Base-by-base conservation (phyloP, 2,113 vertebrate genomes). In the Junco hyemalis region DNA sequence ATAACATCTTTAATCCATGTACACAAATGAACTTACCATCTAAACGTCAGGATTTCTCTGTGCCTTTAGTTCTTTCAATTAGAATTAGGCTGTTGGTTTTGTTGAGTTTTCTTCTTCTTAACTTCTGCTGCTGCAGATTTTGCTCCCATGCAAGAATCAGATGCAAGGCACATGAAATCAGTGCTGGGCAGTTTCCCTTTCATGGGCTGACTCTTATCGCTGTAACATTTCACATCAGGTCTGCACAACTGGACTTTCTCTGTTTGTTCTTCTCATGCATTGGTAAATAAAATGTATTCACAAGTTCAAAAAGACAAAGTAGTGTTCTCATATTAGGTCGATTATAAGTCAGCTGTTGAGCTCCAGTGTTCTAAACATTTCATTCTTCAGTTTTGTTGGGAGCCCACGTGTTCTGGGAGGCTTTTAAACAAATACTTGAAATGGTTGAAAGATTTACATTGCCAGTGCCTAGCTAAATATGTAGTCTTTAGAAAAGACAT, bases 361-460 rank as follows among this genome's bases (percentile, higher is more conserved):
- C 96, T 96, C 84, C 94, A 84, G 80, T 81, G 93, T 94, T 97
- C 97, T 97, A 95, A 97, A 94, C 91, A 92, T 98, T 98, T 97
- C 96, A 96, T 97, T 97, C 93, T 88, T 96, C 91, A 78, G 87
- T 98, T 98, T 98, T 97, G 96, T 97, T 97, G 88, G 92, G 95
- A 96, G 73, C 93, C 87, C 97, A 98, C 83, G 59, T 98, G 98
- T 97, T 98, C 97, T 97, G 91, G 96, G 96, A 97, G 96, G 97
- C 95, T 98, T 98, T 98, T 98, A 98, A 98, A 98, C 97, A 98
- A 98, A 98, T 98, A 98, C 93, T 97, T 98, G 96, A 96, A 97
- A 98, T 98, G 97, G 97, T 96, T 98, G 97, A 98, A 98, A 98
- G 98, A 98, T 98, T 97, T 98, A 97, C 97, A 97, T 97, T 98